phyloP scores from a whole-genome alignment of 2,797 vertebrate genomes.

The Furcifer pardalis region DNA sequence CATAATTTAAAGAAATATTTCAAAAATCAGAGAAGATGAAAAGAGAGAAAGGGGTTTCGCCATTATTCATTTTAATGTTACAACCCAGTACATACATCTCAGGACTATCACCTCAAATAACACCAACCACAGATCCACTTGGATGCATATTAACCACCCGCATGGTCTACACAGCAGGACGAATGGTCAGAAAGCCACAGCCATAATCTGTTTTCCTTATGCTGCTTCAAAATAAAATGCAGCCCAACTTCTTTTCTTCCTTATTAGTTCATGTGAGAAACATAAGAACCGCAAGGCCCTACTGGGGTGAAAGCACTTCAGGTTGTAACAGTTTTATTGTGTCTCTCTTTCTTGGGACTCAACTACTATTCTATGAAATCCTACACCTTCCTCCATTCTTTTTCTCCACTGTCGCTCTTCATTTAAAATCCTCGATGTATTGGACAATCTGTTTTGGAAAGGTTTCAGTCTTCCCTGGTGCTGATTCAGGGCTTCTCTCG shows the following conservation, averaged over 20 bases:
- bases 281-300: slow-evolving; percentile 17
- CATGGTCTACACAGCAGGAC: too few relatives aligned
- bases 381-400: slow-evolving; percentile 12
- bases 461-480: slow-evolving; percentile 38
- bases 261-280: slow-evolving; percentile 19
- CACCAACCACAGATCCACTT: too few relatives aligned
- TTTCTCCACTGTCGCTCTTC: not conserved
- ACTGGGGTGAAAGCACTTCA: slow-evolving; percentile 25
- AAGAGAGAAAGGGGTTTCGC: too few relatives aligned
- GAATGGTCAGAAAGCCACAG: accelerated
- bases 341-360: not conserved
- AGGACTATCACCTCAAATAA: too few relatives aligned
- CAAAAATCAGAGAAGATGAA: too few relatives aligned
- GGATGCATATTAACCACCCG: too few relatives aligned
- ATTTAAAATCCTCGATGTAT: slow-evolving; percentile 20
- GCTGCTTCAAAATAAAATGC: slow-evolving; percentile 17
- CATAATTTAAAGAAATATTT: too few relatives aligned
- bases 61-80: too few relatives aligned
- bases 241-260: slow-evolving; percentile 5
- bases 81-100: too few relatives aligned
- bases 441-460: slow-evolving; percentile 46
- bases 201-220: not conserved
- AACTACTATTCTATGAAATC: slow-evolving; percentile 28
- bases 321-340: not conserved
- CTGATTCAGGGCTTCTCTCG: slow-evolving; percentile 53